These are phyloP conservation scores for Leptinotarsa juncta DNA, from an alignment of 2,888 invertebrate genomes.

Conservation along the genomic window DNA sequence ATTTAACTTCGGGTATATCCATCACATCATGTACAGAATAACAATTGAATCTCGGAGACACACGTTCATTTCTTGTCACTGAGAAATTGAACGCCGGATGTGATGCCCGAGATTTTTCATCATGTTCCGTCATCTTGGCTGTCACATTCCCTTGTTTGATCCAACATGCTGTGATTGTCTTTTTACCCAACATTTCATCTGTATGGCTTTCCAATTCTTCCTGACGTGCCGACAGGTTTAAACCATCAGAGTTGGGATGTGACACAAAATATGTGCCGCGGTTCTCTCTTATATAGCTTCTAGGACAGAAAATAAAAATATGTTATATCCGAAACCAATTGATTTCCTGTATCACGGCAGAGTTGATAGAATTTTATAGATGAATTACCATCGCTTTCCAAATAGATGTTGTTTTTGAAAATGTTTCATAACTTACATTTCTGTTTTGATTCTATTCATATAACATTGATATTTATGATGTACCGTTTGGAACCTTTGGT, in stretches of 20 bases:
- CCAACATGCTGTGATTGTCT: constrained; percentile 4
- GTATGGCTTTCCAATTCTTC: not conserved
- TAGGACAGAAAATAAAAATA: too few relatives aligned
- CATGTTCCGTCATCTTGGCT: constrained; percentile 21
- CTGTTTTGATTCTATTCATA: too few relatives aligned
- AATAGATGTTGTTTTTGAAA: too few relatives aligned
- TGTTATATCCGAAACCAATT: too few relatives aligned
- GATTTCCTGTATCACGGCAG: too few relatives aligned
- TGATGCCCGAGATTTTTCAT: constrained; percentile 35
- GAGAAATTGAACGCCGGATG: constrained; percentile 34
- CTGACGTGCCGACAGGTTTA: not conserved
- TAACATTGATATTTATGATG: too few relatives aligned
- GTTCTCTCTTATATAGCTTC: too few relatives aligned
- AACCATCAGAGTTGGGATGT: not conserved
- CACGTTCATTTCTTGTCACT: constrained; percentile 36
- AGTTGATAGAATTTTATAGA: too few relatives aligned
- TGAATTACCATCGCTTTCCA: too few relatives aligned
- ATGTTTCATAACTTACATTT: too few relatives aligned
- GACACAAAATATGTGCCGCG: not conserved
- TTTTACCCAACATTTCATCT: constrained; percentile 1
- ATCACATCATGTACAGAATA: constrained; percentile 11
- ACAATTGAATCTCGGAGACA: constrained; percentile 16
- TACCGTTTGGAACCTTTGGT: too few relatives aligned
- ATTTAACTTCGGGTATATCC: constrained; percentile 19
- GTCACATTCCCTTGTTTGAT: constrained; percentile 11